Conservation (phyloP, 2,113 vertebrate genomes). For the Oryzias woworae region DNA sequence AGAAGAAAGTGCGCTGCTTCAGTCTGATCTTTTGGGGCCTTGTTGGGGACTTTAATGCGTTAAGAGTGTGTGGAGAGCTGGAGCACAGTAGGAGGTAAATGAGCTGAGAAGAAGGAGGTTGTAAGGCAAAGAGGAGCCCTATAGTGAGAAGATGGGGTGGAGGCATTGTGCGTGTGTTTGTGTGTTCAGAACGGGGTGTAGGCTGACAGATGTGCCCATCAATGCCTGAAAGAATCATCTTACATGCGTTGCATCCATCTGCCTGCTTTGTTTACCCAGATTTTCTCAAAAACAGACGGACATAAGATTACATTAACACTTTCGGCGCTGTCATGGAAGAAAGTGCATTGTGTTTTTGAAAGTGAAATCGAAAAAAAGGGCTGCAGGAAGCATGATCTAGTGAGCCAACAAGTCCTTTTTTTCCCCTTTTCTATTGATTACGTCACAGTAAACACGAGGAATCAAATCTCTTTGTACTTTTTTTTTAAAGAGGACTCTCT, state of each 20-base stretch:
- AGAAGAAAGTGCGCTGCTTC: constrained; percentile 45
- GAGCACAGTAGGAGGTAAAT: constrained; percentile 56
- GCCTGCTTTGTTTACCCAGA: constrained; percentile 12
- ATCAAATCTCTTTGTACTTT: constrained; percentile 1
- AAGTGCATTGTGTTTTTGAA: no score
- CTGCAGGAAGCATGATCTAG: neutral
- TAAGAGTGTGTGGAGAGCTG: constrained; percentile 52
- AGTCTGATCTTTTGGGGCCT: constrained; percentile 43
- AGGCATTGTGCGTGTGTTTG: constrained; percentile 7
- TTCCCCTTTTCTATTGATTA: neutral
- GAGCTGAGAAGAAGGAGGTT: constrained; percentile 42
- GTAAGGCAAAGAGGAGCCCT: constrained; percentile 18
- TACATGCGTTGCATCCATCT: constrained; percentile 66
- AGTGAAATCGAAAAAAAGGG: no score
- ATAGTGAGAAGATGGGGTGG: constrained; percentile 7
- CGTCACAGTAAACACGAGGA: neutral
- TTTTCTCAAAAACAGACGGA: constrained; percentile 1
- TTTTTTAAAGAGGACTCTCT: no score
- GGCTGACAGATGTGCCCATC: constrained; percentile 63
- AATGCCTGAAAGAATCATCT: constrained; percentile 59
- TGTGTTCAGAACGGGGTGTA: constrained; percentile 20
- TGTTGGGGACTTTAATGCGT: constrained; percentile 44
- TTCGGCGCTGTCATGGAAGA: no score
- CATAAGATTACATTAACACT: no score
- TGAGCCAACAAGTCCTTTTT: neutral